Evolutionary conservation across 2,113 vertebrate genomes (phyloP).

Genomic region (Bufo bufo): DNA sequence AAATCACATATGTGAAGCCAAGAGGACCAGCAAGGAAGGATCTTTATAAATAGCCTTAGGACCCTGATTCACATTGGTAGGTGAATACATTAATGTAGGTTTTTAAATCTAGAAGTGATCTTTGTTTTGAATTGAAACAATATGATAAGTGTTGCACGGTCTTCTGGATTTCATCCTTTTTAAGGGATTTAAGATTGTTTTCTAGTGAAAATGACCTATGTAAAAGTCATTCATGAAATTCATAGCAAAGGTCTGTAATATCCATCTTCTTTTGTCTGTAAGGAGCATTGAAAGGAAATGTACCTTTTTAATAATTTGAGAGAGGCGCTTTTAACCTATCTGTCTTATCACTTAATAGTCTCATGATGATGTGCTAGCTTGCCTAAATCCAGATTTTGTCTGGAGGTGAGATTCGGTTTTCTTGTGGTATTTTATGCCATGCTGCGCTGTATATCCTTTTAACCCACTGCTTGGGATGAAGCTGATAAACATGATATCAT

Average conservation of each 20-base stretch:
- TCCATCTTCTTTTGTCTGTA: not conserved
- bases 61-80: not conserved
- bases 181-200: not conserved
- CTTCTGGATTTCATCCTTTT: not conserved
- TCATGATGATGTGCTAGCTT: not conserved
- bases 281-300: conserved; percentile 1
- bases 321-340: not conserved
- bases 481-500: not conserved
- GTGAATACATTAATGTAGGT: not conserved
- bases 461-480: not conserved
- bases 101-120: not conserved
- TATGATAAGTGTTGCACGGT: not conserved
- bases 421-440: not conserved
- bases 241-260: not conserved
- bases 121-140: not conserved
- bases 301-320: not conserved
- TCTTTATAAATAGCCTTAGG: too few species aligned
- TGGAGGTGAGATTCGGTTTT: not conserved
- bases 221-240: conserved; percentile 21
- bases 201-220: not conserved
- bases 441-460: not conserved
- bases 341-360: conserved; percentile 10
- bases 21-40: too few species aligned
- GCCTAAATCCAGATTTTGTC: not conserved
- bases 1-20: too few species aligned